phyloP scores from a whole-genome alignment of 2,113 vertebrate genomes.

The Thymallus thymallus region DNA sequence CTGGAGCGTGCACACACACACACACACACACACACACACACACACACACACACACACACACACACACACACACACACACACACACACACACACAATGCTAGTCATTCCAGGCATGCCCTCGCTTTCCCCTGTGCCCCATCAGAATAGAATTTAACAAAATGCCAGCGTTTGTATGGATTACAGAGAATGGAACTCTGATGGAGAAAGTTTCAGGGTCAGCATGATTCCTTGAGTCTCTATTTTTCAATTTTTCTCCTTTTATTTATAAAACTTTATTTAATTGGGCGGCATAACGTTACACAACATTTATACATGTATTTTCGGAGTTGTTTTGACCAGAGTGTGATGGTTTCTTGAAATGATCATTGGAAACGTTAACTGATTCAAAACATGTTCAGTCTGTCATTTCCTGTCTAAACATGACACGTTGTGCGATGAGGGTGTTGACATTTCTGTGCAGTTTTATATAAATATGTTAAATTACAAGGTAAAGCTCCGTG shows the following conservation, averaged over 20 bases:
- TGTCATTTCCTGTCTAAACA: no score
- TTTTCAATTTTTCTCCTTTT: neutral
- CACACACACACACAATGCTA: neutral
- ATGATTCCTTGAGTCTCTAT: no score
- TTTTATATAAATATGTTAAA: no score
- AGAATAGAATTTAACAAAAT: constrained; percentile 20
- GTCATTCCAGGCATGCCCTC: neutral
- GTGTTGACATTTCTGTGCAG: no score
- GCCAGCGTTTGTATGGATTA: constrained; percentile 3
- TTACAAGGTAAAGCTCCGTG: no score
- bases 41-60: neutral
- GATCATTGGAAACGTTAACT: no score
- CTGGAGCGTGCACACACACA: neutral
- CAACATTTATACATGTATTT: no score
- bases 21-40: neutral
- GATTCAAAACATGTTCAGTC: no score
- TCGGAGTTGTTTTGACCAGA: no score
- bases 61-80: neutral
- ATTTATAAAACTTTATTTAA: neutral
- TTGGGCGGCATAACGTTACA: no score
- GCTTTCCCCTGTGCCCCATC: neutral
- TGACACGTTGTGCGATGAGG: no score
- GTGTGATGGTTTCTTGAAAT: no score
- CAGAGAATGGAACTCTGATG: neutral
- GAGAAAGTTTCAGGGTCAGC: constrained; percentile 12